Base-by-base conservation (phyloP, 1,140 invertebrate genomes). In the Phthorimaea operculella region DNA sequence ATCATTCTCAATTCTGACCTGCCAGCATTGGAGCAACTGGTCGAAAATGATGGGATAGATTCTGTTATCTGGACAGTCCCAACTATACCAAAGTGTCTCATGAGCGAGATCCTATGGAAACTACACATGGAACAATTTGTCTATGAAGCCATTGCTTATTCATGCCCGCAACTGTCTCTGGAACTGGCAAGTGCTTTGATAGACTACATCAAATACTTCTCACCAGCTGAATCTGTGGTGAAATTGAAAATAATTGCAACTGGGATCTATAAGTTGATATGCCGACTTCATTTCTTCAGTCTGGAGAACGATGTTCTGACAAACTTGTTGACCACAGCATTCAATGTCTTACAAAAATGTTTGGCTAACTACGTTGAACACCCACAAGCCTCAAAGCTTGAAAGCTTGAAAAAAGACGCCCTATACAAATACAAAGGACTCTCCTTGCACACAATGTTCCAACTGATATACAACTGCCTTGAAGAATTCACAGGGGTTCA, bases 81-180 rank as follows among this genome's bases (percentile, higher is more conserved):
- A 5, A 76, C 68, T 42, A 66, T 85, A 47, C 67, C 74, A 28
- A 69, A 72, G 57, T 76, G 63, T 56, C 58, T 85, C 4, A 70
- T 85, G 68, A 74, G 74, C 66, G 82, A 83, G 67, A 62, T 85
- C 21, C 55, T 82, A 34, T 85, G 77, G 75, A 65, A 66, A 14
- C 59, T 81, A 0, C 39, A 74, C 53, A 77, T 85, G 71, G 72
- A 79, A n/a, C 55, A 54, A 15, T 82, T 74, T 69, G 47, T 82
- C 10, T 68, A 64, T 58, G 80, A 83, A 70, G 65, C 74, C 45
- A 70, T 85, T 51, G 57, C 72, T 1, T 79, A 64, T 48, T 64
- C 62, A 48, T 57, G 60, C 49, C 77, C 82, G 6, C 57, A 57
- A 33, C 53, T 85, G 6, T 68, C 66, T 28, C 17, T 82, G 16